Base-by-base conservation (phyloP, 2,797 vertebrate genomes). In the Sebastes nivosus region DNA sequence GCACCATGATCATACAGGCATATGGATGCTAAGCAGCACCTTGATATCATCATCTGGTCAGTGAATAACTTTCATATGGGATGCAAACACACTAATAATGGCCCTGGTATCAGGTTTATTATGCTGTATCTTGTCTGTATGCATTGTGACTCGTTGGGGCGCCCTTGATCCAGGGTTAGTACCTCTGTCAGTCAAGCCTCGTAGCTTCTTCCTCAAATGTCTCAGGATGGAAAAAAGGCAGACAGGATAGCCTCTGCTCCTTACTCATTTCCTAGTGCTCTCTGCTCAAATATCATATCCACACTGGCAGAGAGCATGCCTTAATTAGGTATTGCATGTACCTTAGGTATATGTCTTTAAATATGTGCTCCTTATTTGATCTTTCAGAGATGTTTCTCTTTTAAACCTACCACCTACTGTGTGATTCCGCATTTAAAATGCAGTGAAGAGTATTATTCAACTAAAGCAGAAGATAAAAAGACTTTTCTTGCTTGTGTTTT, bases 301-400 rank as follows among this genome's bases (percentile, higher is more conserved):
- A 83, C 87, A 91, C 88, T 91, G 84, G 87, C 86, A 86, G 69
- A 82, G 82, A 86, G 68, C 79, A 71, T 84, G 74, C 67, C 79
- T 79, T 94, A 92, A 93, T 95, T 91, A 93, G 86, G 81, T 78
- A 52, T 38, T 75, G 78, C 78, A 79, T 83, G 70, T 86, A 82
- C 12, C 59, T 65, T 46, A 79, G 70, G 75, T 85, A 69, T 80
- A 12, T 89, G 77, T 89, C 81, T 92, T 93, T 79, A 90, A 88
- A 92, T 89, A 88, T 82, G 60, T 84, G 63, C 66, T 87, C 72
- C 4, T 52, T 81, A 69, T 89, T 91, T 89, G 82, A 94, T 91
- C 86, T 87, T 83, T 81, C 34, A 9, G 38, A 75, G 55, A 79
- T 64, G 14, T 79, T 79, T 72, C 13, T 72, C 32, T 76, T 80